Evolutionary conservation across 1,140 invertebrate genomes (phyloP).

Genomic region (Diuraphis noxia): DNA sequence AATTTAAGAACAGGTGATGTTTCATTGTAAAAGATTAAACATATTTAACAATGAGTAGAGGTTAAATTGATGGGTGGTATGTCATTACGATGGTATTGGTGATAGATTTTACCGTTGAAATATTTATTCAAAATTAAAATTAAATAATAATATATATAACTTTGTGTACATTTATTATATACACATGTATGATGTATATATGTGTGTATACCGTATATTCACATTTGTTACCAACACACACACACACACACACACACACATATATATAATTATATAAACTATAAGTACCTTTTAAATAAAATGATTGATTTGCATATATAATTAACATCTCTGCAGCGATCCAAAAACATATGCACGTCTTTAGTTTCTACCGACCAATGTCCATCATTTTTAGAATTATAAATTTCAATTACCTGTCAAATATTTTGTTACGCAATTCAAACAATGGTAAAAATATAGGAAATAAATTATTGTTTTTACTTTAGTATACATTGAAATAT

Average conservation of each 20-base stretch:
- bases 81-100: neutral
- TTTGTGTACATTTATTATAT: too few relatives aligned
- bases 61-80: neutral
- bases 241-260: too few relatives aligned
- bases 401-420: conserved; percentile 6
- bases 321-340: conserved; percentile 34
- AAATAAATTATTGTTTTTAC: neutral
- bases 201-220: neutral
- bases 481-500: neutral
- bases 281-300: conserved; percentile 19
- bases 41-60: neutral
- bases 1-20: neutral
- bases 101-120: neutral
- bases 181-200: too few relatives aligned
- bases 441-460: neutral
- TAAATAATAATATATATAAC: neutral
- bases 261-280: too few relatives aligned
- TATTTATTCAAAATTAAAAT: neutral
- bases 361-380: neutral
- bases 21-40: neutral
- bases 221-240: neutral
- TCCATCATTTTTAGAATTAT: neutral
- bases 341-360: conserved; percentile 34
- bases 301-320: conserved; percentile 28
- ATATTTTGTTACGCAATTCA: neutral